A percentile compares a stretch with the other conserved stretches of the same genome.
These are phyloP conservation scores for Limanda limanda DNA, from an alignment of 2,113 vertebrate species.

Conservation along the genomic window DNA sequence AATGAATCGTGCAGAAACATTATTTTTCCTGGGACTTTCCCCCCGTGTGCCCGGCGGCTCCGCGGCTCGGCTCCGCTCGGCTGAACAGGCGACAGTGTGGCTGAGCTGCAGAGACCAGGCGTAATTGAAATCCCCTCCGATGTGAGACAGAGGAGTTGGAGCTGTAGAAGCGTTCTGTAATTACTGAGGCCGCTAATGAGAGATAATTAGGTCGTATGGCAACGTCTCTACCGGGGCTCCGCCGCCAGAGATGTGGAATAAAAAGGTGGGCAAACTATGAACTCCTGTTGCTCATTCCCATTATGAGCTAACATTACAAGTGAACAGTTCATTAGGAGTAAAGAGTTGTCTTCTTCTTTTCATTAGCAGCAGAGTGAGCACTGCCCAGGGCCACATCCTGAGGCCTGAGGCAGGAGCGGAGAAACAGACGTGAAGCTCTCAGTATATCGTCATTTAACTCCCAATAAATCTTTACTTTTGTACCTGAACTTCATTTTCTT, in stretches of 20 bases:
- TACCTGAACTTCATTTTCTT: too few relatives aligned
- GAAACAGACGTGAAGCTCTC: too few relatives aligned
- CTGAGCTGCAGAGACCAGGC: too few relatives aligned
- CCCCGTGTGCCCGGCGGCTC: conserved; percentile 19
- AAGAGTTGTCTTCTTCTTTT: conserved; percentile 14
- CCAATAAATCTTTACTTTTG: too few relatives aligned
- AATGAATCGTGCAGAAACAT: conserved; percentile 12
- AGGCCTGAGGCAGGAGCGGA: neutral
- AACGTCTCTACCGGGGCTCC: conserved; percentile 49
- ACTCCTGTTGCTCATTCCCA: conserved; percentile 47
- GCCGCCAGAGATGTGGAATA: conserved; percentile 48
- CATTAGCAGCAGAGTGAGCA: neutral
- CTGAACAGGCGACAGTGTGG: conserved; percentile 63
- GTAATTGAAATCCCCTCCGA: conserved; percentile 70
- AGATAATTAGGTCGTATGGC: conserved; percentile 77
- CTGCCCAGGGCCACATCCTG: neutral
- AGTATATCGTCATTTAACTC: too few relatives aligned
- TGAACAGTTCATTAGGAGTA: conserved; percentile 40
- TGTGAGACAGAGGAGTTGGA: conserved; percentile 66
- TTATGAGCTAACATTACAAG: conserved; percentile 35
- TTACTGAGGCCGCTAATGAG: conserved; percentile 77
- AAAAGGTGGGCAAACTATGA: conserved; percentile 47
- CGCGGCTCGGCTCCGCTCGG: conserved; percentile 52
- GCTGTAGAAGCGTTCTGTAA: conserved; percentile 69
- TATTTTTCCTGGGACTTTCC: conserved; percentile 5